Evolutionary conservation across 2,113 vertebrate species (phyloP).

Genomic region (Cettia cetti): DNA sequence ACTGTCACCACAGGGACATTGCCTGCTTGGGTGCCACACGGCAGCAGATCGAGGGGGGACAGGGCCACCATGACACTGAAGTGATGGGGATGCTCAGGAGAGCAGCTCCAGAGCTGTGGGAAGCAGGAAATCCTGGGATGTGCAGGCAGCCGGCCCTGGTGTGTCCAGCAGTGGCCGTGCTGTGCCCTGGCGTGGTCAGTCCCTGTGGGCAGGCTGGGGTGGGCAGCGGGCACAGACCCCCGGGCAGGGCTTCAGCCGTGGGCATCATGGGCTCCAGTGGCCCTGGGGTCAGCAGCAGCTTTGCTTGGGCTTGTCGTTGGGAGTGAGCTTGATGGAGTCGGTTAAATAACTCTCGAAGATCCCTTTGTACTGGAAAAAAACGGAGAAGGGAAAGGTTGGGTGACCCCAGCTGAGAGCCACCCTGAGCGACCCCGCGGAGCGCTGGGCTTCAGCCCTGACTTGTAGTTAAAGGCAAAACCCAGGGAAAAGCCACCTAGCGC

Average conservation of each 20-base stretch:
- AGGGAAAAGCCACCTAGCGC: neutral
- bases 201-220: neutral
- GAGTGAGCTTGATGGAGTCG: conserved; percentile 77
- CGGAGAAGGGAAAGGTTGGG: neutral
- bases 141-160: rapidly evolving
- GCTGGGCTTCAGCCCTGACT: rapidly evolving
- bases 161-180: rapidly evolving
- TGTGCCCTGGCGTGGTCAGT: neutral
- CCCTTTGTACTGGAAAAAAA: conserved; percentile 64
- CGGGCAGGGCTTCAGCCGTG: neutral
- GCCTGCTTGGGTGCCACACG: rapidly evolving
- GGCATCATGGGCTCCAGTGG: neutral
- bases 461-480: neutral
- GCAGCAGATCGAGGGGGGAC: rapidly evolving
- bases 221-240: neutral
- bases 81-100: neutral
- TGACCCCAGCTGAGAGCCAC: rapidly evolving
- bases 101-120: neutral
- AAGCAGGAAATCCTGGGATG: neutral
- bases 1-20: neutral
- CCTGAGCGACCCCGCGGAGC: neutral
- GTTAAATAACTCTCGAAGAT: conserved; percentile 70
- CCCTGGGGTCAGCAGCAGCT: conserved; percentile 64
- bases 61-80: rapidly evolving
- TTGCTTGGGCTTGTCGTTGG: conserved; percentile 42